A percentile compares a stretch with the other conserved stretches of the same genome.
Evolutionary conservation across 1,140 invertebrate genomes (phyloP).

Genomic region (Hesperophylax magnus): DNA sequence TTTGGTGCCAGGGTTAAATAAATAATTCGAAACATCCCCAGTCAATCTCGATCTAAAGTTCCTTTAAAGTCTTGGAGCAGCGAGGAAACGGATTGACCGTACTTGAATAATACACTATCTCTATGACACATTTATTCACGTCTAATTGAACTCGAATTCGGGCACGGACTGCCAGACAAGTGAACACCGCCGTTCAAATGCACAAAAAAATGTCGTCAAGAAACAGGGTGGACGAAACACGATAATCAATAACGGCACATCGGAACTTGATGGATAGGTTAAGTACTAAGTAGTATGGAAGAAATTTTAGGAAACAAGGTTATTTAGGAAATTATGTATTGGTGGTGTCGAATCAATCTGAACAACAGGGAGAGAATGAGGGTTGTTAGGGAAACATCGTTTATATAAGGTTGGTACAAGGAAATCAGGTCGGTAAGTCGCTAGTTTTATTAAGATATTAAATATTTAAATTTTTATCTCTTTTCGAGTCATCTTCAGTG

Average conservation of each 20-base stretch:
- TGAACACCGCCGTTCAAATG: neutral
- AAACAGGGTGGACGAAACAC: neutral
- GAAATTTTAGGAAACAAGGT: too few relatives aligned
- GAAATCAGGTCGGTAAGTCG: too few relatives aligned
- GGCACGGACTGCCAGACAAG: neutral
- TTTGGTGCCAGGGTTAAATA: slow-evolving; percentile 3
- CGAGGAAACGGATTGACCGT: slow-evolving; percentile 13
- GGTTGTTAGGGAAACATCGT: too few relatives aligned
- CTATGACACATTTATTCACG: slow-evolving; percentile 14
- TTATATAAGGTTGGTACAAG: too few relatives aligned
- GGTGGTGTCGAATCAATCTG: too few relatives aligned
- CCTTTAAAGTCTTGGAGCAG: neutral
- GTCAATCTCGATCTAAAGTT: neutral
- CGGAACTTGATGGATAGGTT: too few relatives aligned
- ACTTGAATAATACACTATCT: slow-evolving; percentile 4
- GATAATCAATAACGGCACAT: neutral
- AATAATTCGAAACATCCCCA: neutral
- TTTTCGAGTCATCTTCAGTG: too few relatives aligned
- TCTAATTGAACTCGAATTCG: neutral
- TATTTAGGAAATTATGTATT: too few relatives aligned
- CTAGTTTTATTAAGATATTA: too few relatives aligned
- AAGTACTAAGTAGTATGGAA: too few relatives aligned
- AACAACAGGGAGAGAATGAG: too few relatives aligned
- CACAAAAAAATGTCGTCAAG: neutral
- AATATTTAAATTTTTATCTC: too few relatives aligned